phyloP scores from a whole-genome alignment of 2,113 vertebrate genomes.

The Rhinoptilus africanus region DNA sequence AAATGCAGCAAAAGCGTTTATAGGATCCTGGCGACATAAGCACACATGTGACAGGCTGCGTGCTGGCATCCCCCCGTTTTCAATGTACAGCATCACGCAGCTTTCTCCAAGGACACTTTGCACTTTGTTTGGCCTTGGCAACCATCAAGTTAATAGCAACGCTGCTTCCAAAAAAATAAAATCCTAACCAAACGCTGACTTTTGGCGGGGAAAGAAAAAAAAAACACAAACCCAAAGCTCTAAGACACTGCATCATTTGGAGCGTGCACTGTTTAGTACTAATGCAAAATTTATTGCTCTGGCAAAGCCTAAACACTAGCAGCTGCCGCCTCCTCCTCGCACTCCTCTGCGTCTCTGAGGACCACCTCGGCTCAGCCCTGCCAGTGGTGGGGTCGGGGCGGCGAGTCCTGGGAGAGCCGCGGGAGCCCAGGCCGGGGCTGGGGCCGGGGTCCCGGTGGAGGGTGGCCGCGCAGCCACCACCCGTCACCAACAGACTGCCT shows the following conservation, averaged over 20 bases:
- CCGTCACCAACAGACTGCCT: neutral
- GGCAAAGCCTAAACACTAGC: neutral
- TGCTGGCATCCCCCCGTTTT: neutral
- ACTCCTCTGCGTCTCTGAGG: constrained; percentile 8
- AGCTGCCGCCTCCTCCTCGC: constrained; percentile 45
- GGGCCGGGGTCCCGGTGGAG: neutral
- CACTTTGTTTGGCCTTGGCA: constrained; percentile 55
- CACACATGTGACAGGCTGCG: neutral
- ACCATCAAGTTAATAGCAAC: constrained; percentile 12
- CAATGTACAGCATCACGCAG: neutral
- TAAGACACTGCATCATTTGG: constrained; percentile 37
- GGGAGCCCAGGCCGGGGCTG: neutral
- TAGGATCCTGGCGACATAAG: neutral
- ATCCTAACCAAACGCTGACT: constrained; percentile 17
- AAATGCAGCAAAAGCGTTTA: neutral
- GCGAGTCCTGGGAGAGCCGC: neutral
- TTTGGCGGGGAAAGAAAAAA: neutral
- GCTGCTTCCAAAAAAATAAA: constrained; percentile 26
- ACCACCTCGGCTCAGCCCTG: neutral
- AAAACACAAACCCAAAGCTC: neutral
- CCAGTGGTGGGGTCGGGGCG: neutral
- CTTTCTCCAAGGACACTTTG: constrained; percentile 39
- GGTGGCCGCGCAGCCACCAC: neutral
- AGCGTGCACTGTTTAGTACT: neutral
- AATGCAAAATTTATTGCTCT: neutral